These are phyloP conservation scores for Perca flavescens DNA, from an alignment of 2,113 vertebrate species.

Conservation along the genomic window DNA sequence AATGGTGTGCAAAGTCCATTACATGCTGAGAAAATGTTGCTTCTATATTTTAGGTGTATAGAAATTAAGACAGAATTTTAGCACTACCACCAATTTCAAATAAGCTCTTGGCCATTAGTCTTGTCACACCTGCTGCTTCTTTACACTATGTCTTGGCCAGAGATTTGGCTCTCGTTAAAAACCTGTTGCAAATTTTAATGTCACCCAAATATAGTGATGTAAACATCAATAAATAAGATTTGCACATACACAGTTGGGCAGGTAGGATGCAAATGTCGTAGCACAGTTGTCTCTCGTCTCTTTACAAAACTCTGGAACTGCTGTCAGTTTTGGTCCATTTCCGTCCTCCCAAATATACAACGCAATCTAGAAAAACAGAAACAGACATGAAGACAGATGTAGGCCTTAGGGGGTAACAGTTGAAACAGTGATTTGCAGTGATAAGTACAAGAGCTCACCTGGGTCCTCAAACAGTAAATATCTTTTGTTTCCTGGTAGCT, in stretches of 20 bases:
- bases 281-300: conserved; percentile 76
- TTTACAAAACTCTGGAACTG: conserved; percentile 88
- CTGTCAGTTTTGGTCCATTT: conserved; percentile 86
- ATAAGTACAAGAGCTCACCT: not conserved
- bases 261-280: conserved; percentile 84
- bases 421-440: not conserved
- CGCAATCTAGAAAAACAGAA: conserved; percentile 83
- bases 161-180: no score
- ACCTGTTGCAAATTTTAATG: no score
- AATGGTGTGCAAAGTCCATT: not conserved
- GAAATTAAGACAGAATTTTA: not conserved
- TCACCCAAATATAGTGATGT: not conserved
- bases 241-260: conserved; percentile 88
- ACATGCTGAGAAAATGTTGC: no score
- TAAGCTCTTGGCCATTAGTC: no score
- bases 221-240: not conserved
- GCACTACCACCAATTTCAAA: no score
- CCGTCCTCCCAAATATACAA: conserved; percentile 93
- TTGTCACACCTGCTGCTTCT: no score
- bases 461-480: not conserved
- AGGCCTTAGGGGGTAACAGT: not conserved
- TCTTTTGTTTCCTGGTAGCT: not conserved
- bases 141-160: no score
- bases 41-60: not conserved
- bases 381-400: conserved; percentile 7